Evolutionary conservation across 2,113 vertebrate genomes (phyloP).

Genomic region (Mus spicilegus): DNA sequence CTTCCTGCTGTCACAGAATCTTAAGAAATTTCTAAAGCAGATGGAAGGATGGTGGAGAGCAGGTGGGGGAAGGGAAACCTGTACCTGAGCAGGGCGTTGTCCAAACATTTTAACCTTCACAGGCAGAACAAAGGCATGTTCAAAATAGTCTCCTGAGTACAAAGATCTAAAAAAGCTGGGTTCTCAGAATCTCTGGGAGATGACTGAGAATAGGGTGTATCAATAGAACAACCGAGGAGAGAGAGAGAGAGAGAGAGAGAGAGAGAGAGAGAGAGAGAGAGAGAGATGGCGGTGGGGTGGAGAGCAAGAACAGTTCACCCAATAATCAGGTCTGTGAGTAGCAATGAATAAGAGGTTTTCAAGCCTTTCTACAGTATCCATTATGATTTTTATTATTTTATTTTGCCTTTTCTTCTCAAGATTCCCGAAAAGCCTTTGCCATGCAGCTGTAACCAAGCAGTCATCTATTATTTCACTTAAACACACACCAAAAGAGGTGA

Average conservation of each 20-base stretch:
- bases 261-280: background rate
- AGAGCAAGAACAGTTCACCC: background rate
- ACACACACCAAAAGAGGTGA: constrained; percentile 37
- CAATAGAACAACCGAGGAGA: background rate
- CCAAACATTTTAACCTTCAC: constrained; percentile 43
- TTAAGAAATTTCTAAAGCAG: background rate
- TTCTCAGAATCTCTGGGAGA: background rate
- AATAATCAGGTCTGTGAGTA: background rate
- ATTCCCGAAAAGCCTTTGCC: constrained; percentile 46
- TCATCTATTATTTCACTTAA: constrained; percentile 73
- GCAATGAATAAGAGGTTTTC: background rate
- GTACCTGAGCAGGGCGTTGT: background rate
- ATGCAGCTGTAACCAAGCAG: constrained; percentile 51
- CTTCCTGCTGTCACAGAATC: background rate
- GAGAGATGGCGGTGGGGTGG: background rate
- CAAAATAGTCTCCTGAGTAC: background rate
- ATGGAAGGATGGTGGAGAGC: constrained; percentile 3
- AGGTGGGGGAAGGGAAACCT: background rate
- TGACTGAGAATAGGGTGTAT: background rate
- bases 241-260: background rate
- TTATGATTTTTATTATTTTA: background rate
- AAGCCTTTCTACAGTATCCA: constrained; percentile 22
- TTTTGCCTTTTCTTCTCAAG: constrained; percentile 25
- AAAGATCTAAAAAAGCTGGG: constrained; percentile 8
- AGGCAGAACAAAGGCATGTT: constrained; percentile 22